These are phyloP conservation scores for Lerista edwardsae DNA, from an alignment of 2,797 vertebrate species.

Conservation along the genomic window DNA sequence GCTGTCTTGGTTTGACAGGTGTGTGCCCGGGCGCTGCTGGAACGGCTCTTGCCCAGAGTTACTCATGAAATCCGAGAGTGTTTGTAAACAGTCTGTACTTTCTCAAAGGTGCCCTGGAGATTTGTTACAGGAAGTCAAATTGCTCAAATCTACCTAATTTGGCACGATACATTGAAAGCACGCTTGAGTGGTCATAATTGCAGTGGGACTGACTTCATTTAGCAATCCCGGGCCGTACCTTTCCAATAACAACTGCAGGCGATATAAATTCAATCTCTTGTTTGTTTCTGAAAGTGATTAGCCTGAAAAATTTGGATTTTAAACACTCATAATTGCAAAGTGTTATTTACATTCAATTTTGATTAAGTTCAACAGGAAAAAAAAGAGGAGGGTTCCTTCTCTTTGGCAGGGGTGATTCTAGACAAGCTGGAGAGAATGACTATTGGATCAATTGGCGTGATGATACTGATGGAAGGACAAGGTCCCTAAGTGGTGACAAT, in stretches of 20 bases:
- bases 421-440: constrained; percentile 57
- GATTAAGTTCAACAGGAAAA: constrained; percentile 76
- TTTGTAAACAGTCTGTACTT: constrained; percentile 91
- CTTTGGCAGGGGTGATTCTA: constrained; percentile 45
- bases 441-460: constrained; percentile 19
- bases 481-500: rapidly evolving
- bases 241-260: constrained; percentile 83
- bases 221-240: constrained; percentile 81
- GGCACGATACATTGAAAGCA: constrained; percentile 82
- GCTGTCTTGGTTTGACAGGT: constrained; percentile 81
- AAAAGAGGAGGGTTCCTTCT: constrained; percentile 53
- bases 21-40: constrained; percentile 70
- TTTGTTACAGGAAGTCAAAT: constrained; percentile 87
- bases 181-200: constrained; percentile 89
- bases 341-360: constrained; percentile 77
- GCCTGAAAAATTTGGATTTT: constrained; percentile 77
- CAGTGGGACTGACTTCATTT: constrained; percentile 79
- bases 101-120: constrained; percentile 85
- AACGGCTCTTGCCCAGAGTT: constrained; percentile 52
- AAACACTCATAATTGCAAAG: constrained; percentile 78
- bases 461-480: constrained; percentile 12
- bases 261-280: constrained; percentile 79
- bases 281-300: constrained; percentile 85
- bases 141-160: constrained; percentile 89
- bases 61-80: constrained; percentile 84